phyloP scores from a whole-genome alignment of 2,113 vertebrate species.

The Ammospiza caudacuta region DNA sequence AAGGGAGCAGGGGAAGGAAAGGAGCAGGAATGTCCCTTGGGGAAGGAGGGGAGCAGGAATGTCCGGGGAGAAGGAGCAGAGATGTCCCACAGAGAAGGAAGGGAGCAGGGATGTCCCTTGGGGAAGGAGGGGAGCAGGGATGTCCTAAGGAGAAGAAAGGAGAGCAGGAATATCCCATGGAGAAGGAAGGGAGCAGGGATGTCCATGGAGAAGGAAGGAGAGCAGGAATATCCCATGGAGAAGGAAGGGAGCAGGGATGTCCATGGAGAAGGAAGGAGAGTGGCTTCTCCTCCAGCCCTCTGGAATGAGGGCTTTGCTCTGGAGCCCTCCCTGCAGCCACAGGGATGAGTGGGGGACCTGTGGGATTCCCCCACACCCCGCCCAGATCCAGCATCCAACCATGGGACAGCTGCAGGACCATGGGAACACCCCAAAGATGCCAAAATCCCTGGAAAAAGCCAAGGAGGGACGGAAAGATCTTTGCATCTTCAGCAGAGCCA shows the following conservation, averaged over 20 bases:
- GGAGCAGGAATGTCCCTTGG: background rate
- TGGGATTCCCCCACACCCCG: accelerated
- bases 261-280: background rate
- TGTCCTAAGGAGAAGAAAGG: background rate
- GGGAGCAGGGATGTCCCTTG: background rate
- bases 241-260: background rate
- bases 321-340: background rate
- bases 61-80: too few relatives aligned
- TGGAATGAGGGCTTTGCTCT: background rate
- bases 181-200: background rate
- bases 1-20: background rate
- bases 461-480: accelerated
- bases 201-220: too few relatives aligned
- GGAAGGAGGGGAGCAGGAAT: too few relatives aligned
- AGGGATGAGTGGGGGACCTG: background rate
- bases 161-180: too few relatives aligned
- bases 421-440: background rate
- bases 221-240: accelerated
- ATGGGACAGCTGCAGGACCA: accelerated
- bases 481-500: accelerated
- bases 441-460: background rate
- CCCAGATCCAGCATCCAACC: background rate
- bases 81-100: background rate
- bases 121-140: background rate
- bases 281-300: background rate